Evolutionary conservation across 2,888 invertebrate genomes (phyloP).

Genomic region (Microplitis manilae): DNA sequence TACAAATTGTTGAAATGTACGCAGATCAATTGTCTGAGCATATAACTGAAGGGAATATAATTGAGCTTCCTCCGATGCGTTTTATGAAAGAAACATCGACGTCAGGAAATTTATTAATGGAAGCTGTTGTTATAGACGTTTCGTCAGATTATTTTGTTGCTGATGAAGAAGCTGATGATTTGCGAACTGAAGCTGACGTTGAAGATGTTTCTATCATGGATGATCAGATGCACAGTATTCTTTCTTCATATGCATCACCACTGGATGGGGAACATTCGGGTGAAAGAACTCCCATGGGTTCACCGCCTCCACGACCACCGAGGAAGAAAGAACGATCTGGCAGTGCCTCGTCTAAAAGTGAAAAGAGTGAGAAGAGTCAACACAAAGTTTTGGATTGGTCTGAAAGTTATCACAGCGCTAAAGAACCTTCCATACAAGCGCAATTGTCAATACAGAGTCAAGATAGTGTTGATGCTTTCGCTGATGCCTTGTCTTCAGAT

Average conservation of each 20-base stretch:
- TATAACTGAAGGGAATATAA: conserved; percentile 87
- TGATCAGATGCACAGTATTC: conserved; percentile 75
- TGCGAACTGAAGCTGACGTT: conserved; percentile 88
- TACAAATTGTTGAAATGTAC: conserved; percentile 94
- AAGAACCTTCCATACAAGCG: conserved; percentile 55
- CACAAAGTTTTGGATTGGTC: conserved; percentile 53
- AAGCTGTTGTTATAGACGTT: conserved; percentile 92
- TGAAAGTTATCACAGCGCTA: conserved; percentile 68
- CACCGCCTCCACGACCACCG: conserved; percentile 75
- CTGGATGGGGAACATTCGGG: conserved; percentile 50
- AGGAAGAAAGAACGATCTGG: conserved; percentile 77
- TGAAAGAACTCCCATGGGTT: conserved; percentile 45
- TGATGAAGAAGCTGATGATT: conserved; percentile 87
- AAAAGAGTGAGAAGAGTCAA: conserved; percentile 66
- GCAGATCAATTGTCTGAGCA: conserved; percentile 93
- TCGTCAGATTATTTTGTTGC: conserved; percentile 86
- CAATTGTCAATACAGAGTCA: conserved; percentile 56
- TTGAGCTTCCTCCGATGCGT: conserved; percentile 88
- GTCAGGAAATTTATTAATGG: conserved; percentile 90
- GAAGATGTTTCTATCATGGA: conserved; percentile 89
- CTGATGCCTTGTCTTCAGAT: conserved; percentile 63
- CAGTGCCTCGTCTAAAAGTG: conserved; percentile 70
- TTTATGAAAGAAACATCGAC: conserved; percentile 92
- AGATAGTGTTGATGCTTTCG: conserved; percentile 65
- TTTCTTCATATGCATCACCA: conserved; percentile 58